Base-by-base conservation (phyloP, 2,888 invertebrate genomes). In the Diplolepis rosae region DNA sequence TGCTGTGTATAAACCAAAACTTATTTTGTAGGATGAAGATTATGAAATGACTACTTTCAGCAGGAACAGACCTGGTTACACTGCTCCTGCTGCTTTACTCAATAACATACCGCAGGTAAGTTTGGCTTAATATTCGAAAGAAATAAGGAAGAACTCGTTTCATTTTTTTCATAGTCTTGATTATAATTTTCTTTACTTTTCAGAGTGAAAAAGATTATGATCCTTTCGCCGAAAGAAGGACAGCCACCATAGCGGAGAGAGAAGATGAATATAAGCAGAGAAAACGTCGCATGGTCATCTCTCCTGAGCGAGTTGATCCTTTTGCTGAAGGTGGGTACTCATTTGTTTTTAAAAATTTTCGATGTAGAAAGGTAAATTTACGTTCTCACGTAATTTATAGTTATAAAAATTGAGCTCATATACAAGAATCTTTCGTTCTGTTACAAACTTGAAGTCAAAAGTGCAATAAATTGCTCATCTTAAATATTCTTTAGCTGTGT, bases 191-290 rank as follows among this genome's bases (percentile, higher is more conserved):
- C 15, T 66, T 24, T 15, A 42, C 5, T 67, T 88, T 89, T 73
- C 82, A 96, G 95, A 94, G 94, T 86, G 96, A 96, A 82, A 96
- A 97, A 89, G 97, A 97, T 87, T 95, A 95, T 90, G 98, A 98
- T 90, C 98, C 98, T 15, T 95, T 98, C 91, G 98, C 96, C 65
- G 97, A 97, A 80, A 93, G 96, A 82, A 92, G 97, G 75, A 92
- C 95, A 69, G 95, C 96, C 54, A 98, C 97, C 15, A 97, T 99
- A 86, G 96, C 96, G 0, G 98, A 99, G 83, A 92, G 98, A 79
- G 98, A 99, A 90, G 98, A 98, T 93, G 98, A 99, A 87, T 99
- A 99, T 87, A 92, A 96, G 70, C 95, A 95, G 83, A 95, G 95
- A 82, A 92, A 97, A 80, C 92, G 97, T 73, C 92, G 95, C 89